Percentiles rank a stretch among this genome's conserved stretches.
Conservation (phyloP, 2,888 invertebrate genomes). For the Latrodectus hesperus region DNA sequence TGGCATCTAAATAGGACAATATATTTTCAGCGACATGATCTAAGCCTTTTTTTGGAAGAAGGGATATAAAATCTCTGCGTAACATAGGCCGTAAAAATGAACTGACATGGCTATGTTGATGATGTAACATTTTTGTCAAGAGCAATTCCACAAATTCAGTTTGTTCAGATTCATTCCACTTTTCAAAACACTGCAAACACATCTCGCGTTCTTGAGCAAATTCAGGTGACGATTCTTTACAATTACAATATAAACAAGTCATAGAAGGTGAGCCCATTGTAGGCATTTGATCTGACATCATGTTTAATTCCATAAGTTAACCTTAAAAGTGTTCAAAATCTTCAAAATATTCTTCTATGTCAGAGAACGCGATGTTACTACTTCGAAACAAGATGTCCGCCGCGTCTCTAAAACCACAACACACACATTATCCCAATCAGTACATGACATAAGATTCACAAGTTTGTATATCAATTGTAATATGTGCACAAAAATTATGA, state of each 20-base stretch:
- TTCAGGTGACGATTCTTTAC: slow-evolving; percentile 65
- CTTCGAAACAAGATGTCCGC: slow-evolving; percentile 65
- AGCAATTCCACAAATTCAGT: slow-evolving; percentile 97
- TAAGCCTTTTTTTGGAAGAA: slow-evolving; percentile 97
- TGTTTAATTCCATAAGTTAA: slow-evolving; percentile 54
- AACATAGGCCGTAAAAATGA: slow-evolving; percentile 98
- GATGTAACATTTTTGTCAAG: slow-evolving; percentile 97
- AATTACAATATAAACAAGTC: slow-evolving; percentile 63
- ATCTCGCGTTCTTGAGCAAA: slow-evolving; percentile 61
- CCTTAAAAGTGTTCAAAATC: neutral
- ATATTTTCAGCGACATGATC: slow-evolving; percentile 99
- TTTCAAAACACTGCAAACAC: slow-evolving; percentile 67
- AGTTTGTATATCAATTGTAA: neutral
- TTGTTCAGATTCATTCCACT: slow-evolving; percentile 94
- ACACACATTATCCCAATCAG: slow-evolving; percentile 21
- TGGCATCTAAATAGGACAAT: slow-evolving; percentile 95
- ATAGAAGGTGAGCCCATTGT: slow-evolving; percentile 52
- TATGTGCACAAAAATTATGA: slow-evolving; percentile 13
- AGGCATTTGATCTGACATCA: slow-evolving; percentile 65
- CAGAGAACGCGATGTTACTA: slow-evolving; percentile 43
- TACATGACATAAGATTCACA: slow-evolving; percentile 39
- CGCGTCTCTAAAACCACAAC: slow-evolving; percentile 29
- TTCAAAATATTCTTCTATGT: no score
- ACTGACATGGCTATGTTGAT: slow-evolving; percentile 99
- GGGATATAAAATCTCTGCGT: slow-evolving; percentile 97